A percentile compares a stretch with the other conserved stretches of the same genome.
Conservation (phyloP, 2,113 vertebrate genomes). For the Perognathus longimembris region DNA sequence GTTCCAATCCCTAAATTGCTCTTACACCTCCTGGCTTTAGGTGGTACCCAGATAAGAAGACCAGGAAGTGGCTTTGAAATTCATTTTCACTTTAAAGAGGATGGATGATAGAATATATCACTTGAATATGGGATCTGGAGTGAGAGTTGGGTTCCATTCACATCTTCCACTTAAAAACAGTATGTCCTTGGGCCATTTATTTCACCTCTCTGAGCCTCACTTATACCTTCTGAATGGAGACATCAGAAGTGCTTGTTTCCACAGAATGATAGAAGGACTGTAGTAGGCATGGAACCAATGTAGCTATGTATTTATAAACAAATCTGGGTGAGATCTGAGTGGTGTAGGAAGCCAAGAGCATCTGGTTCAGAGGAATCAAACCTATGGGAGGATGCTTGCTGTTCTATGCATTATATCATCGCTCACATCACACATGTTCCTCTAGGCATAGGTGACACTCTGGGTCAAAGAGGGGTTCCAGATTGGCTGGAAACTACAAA, state of each 20-base stretch:
- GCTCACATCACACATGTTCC: background rate
- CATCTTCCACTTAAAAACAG: background rate
- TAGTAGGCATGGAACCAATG: background rate
- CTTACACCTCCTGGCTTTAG: background rate
- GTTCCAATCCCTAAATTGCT: background rate
- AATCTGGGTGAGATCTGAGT: background rate
- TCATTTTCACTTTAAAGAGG: background rate
- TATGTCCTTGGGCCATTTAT: background rate
- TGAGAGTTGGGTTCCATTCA: background rate
- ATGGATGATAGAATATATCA: background rate
- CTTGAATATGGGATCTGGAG: background rate
- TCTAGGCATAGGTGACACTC: background rate
- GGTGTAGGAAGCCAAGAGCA: background rate
- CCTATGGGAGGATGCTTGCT: background rate
- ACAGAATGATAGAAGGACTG: rapidly evolving
- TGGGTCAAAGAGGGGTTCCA: background rate
- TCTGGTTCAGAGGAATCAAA: background rate
- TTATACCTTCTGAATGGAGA: background rate
- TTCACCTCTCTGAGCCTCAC: background rate
- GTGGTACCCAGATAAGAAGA: background rate
- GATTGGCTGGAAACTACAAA: background rate
- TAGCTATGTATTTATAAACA: background rate
- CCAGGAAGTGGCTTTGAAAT: background rate
- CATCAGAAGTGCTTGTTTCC: background rate
- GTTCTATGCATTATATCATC: background rate